These are phyloP conservation scores for Heteromyza rotundicornis DNA, from an alignment of 2,888 invertebrate species.

Conservation along the genomic window DNA sequence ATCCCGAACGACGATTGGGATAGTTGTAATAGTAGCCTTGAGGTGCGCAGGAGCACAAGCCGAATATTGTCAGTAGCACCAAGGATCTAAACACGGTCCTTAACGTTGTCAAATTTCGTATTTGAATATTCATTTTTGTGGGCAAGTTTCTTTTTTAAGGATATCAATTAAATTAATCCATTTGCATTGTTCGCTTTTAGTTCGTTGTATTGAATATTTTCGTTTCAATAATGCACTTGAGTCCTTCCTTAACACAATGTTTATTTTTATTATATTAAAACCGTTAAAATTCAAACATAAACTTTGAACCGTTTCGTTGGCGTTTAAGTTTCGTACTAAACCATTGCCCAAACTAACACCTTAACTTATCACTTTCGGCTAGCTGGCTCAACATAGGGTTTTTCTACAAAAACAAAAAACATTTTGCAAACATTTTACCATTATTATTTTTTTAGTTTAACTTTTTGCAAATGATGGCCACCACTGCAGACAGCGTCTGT, in stretches of 20 bases:
- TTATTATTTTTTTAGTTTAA: too few species aligned
- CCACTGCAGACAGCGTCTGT: slow-evolving; percentile 31
- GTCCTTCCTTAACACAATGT: background rate
- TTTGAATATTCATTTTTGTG: background rate
- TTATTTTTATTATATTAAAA: background rate
- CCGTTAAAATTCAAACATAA: background rate
- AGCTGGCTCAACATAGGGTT: slow-evolving; percentile 24
- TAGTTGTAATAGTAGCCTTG: slow-evolving; percentile 37
- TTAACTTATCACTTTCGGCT: slow-evolving; percentile 33
- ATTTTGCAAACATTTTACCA: slow-evolving; percentile 25
- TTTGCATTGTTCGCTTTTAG: background rate
- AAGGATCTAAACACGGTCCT: background rate
- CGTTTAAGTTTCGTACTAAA: slow-evolving; percentile 31
- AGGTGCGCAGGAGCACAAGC: slow-evolving; percentile 33
- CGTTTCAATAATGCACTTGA: slow-evolving; percentile 17
- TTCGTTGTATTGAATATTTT: background rate
- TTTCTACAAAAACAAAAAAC: background rate
- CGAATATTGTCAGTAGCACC: slow-evolving; percentile 32
- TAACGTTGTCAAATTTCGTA: background rate
- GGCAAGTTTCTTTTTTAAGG: too few species aligned
- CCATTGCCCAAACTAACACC: slow-evolving; percentile 21
- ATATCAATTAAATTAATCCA: slow-evolving; percentile 4
- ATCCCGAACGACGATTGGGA: slow-evolving; percentile 13
- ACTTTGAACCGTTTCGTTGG: slow-evolving; percentile 25
- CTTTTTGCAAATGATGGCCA: slow-evolving; percentile 24